Evolutionary conservation across 2,113 vertebrate genomes (phyloP).

Genomic region (Himantopus leucocephalus): DNA sequence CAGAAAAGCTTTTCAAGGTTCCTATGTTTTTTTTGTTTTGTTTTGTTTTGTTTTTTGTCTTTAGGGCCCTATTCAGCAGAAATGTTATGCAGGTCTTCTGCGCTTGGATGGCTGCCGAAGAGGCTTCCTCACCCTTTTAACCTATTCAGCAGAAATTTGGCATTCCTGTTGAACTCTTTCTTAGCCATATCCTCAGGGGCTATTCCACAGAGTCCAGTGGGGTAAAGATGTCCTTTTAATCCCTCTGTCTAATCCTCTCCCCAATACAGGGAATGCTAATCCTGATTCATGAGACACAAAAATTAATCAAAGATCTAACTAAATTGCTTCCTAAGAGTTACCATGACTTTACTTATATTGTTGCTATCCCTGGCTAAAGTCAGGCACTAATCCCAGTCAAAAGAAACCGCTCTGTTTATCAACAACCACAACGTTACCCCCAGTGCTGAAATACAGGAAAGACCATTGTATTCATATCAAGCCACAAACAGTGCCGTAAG

Average conservation of each 20-base stretch:
- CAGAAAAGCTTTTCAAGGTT: slow-evolving; percentile 68
- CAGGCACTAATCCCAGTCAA: neutral
- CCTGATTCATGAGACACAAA: slow-evolving; percentile 26
- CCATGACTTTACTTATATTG: neutral
- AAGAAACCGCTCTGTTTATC: neutral
- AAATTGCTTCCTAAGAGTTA: slow-evolving; percentile 15
- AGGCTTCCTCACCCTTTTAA: slow-evolving; percentile 76
- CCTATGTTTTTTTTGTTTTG: slow-evolving; percentile 72
- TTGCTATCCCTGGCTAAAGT: neutral
- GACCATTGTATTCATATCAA: neutral
- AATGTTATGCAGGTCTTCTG: slow-evolving; percentile 75
- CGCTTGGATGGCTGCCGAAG: slow-evolving; percentile 76
- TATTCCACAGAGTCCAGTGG: slow-evolving; percentile 74
- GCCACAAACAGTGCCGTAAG: neutral
- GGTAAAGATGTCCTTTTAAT: slow-evolving; percentile 72
- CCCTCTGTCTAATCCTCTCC: slow-evolving; percentile 62
- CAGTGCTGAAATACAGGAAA: neutral
- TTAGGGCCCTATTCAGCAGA: slow-evolving; percentile 74
- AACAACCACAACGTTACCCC: neutral
- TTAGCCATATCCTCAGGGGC: slow-evolving; percentile 75
- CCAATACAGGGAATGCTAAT: slow-evolving; percentile 42
- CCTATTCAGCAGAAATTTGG: slow-evolving; percentile 77
- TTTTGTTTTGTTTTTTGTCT: slow-evolving; percentile 75
- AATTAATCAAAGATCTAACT: neutral
- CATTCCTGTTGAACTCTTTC: slow-evolving; percentile 75